phyloP scores from a whole-genome alignment of 92 coral and sea anemone species.

The Umimayanthus kanabou region DNA sequence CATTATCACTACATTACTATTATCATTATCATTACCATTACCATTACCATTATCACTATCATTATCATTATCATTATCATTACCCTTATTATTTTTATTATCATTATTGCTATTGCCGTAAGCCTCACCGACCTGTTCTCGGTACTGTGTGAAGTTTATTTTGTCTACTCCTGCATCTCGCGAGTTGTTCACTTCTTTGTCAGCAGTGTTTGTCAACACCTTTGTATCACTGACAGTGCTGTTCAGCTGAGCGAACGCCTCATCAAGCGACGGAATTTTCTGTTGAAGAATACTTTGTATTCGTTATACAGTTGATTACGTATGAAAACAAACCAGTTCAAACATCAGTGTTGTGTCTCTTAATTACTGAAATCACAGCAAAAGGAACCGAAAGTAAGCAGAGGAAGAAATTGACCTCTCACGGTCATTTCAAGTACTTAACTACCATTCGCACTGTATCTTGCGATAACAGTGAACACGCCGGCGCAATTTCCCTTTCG shows the following conservation, averaged over 20 bases:
- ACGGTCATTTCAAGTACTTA: no score
- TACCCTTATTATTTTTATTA: background rate
- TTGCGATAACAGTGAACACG: no score
- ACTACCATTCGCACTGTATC: no score
- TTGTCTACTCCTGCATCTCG: constrained; percentile 71
- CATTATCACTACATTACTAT: no score
- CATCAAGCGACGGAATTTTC: constrained; percentile 63
- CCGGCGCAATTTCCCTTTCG: no score
- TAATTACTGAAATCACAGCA: no score
- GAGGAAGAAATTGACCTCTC: no score
- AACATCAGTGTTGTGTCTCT: no score
- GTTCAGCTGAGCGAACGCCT: constrained; percentile 60
- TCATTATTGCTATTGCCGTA: background rate
- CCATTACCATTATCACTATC: background rate
- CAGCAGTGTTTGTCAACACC: constrained; percentile 55
- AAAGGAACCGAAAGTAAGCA: no score
- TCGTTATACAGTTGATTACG: background rate
- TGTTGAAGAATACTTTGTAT: constrained; percentile 5
- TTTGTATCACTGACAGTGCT: constrained; percentile 57
- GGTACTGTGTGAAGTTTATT: constrained; percentile 61
- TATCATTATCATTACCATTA: background rate
- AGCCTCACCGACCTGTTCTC: constrained; percentile 51
- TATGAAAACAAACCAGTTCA: no score
- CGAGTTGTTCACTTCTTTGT: constrained; percentile 59
- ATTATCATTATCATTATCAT: background rate